These are phyloP conservation scores for Chaetorhynchus papuensis DNA, from an alignment of 2,113 vertebrate genomes.

Conservation along the genomic window DNA sequence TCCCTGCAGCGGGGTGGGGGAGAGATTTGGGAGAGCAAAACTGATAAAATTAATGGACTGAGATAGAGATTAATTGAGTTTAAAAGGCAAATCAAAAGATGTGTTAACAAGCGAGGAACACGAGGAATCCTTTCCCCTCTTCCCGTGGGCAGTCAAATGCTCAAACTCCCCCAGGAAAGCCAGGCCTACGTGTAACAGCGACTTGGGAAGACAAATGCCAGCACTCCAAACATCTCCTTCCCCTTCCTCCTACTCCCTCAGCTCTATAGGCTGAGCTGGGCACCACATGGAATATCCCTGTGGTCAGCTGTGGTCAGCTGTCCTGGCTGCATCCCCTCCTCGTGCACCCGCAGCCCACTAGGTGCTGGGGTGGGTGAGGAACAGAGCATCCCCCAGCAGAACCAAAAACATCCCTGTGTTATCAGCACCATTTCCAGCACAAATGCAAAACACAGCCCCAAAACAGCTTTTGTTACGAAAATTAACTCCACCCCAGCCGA, in stretches of 20 bases:
- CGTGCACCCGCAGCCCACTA: fast-evolving
- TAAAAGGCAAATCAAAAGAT: background rate
- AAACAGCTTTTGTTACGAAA: background rate
- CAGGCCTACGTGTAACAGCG: fast-evolving
- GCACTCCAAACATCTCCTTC: background rate
- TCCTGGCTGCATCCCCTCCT: background rate
- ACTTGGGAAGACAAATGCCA: background rate
- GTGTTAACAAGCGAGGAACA: too few species aligned
- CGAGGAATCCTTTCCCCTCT: background rate
- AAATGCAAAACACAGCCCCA: background rate
- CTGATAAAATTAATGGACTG: background rate
- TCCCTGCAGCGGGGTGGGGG: background rate
- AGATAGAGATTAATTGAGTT: background rate
- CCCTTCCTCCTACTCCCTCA: background rate
- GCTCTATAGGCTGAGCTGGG: background rate
- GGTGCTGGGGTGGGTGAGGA: background rate
- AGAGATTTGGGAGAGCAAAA: background rate
- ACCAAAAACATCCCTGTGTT: background rate
- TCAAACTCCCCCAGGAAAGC: background rate
- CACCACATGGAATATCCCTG: too few species aligned
- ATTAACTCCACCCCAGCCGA: background rate
- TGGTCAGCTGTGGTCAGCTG: background rate
- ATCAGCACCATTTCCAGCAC: background rate
- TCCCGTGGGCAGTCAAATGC: background rate
- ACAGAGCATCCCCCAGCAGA: background rate